Evolutionary conservation across 1,140 invertebrate genomes (phyloP), one percentile per base, ranked within the genome.

Genomic region (Lanistes nyassanus): DNA sequence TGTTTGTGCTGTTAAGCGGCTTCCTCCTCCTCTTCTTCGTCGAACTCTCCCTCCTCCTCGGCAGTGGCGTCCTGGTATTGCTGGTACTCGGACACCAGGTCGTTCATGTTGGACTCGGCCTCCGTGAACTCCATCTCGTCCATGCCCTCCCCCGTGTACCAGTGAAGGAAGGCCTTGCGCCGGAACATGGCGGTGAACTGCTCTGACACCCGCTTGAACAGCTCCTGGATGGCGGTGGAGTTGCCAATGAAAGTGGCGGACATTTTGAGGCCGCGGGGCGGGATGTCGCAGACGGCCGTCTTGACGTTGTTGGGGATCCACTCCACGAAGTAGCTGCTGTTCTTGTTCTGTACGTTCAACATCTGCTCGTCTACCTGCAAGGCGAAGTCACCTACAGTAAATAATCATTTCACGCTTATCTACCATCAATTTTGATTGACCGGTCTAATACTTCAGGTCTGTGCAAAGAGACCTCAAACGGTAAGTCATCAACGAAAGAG

Each of bases 281-380:
- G 95, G 84, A 97, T 97, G 87, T 97, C 96, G 89, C 96, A 97
- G 29, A 97, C 95, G 60, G 96, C 95, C 23, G 93, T 94, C 89
- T 96, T 97, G 0, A 95, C 93, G 83, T 97, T 97, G 90, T 96
- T 96, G 6, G 95, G 95, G 84, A 97, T 97, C 95, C 95, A 97
- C 90, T 97, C 95, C 51, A 97, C 95, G 85, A 97, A 97, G 90
- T 96, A 97, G 81, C 93, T 94, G 88, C 83, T 86, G 80, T 88
- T 88, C 81, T 88, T 88, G 79, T 88, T 88, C 81, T 87, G 85
- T 47, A 88, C 83, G 73, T 87, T 85, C 70, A 88, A 70, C 85
- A 88, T 86, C 80, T 88, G 86, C 76, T 88, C 86, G 71, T 88
- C 86, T 23, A 87, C 86, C 69, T 71, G 66, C 26, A 34, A n/a